phyloP scores from a whole-genome alignment of 2,888 invertebrate species.

The Syrphus vitripennis region DNA sequence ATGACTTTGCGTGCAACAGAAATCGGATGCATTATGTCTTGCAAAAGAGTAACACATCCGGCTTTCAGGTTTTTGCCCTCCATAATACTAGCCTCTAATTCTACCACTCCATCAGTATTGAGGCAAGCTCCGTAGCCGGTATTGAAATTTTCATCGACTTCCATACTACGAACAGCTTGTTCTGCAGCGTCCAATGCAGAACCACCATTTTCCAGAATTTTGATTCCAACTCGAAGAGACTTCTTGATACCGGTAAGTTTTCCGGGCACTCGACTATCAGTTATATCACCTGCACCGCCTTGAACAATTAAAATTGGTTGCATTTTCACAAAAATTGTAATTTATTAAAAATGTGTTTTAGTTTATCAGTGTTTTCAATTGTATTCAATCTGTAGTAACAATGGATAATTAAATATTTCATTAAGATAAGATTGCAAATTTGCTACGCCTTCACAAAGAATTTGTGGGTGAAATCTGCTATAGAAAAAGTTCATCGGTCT shows the following conservation, averaged over 20 bases:
- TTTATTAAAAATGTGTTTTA: background rate
- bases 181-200: slow-evolving; percentile 89
- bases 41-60: slow-evolving; percentile 89
- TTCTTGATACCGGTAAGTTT: slow-evolving; percentile 86
- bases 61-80: slow-evolving; percentile 86
- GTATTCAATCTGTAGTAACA: too few species aligned
- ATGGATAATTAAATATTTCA: too few species aligned
- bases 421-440: too few species aligned
- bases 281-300: slow-evolving; percentile 91
- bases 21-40: slow-evolving; percentile 89
- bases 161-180: slow-evolving; percentile 89
- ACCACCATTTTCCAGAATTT: slow-evolving; percentile 83
- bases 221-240: slow-evolving; percentile 85
- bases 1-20: slow-evolving; percentile 89
- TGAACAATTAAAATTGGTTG: slow-evolving; percentile 88
- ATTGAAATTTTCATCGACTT: slow-evolving; percentile 90
- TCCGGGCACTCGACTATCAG: slow-evolving; percentile 84
- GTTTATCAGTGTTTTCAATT: too few species aligned
- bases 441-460: too few species aligned
- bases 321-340: slow-evolving; percentile 37
- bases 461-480: too few species aligned
- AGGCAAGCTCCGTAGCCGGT: slow-evolving; percentile 92
- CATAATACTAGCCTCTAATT: slow-evolving; percentile 94
- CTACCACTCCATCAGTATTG: slow-evolving; percentile 89
- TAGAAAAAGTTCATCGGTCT: too few species aligned